A percentile compares a stretch with the other conserved stretches of the same genome.
Conservation (phyloP, 2,888 invertebrate genomes). For the Camptogramma bilineatum region DNA sequence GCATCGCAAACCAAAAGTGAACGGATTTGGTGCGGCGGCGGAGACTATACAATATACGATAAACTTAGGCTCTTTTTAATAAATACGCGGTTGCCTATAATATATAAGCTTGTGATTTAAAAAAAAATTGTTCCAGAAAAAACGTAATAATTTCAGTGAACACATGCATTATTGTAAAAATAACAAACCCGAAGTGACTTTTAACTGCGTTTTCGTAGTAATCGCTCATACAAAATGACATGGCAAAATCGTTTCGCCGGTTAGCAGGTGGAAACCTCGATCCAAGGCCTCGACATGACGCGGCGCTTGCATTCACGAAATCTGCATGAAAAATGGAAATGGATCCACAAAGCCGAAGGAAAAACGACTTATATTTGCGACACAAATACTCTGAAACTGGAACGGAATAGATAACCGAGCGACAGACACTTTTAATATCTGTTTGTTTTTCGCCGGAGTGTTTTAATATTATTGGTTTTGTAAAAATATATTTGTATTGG, state of each 20-base stretch:
- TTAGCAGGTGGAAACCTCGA: conserved; percentile 37
- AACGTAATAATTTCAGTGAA: too few species aligned
- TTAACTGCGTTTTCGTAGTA: conserved; percentile 24
- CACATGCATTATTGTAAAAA: too few species aligned
- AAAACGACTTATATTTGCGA: conserved; percentile 49
- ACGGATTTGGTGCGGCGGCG: too few species aligned
- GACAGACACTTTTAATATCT: conserved; percentile 23
- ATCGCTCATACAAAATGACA: conserved; percentile 33
- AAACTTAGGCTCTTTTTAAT: too few species aligned
- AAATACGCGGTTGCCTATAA: too few species aligned
- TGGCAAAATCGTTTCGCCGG: conserved; percentile 32
- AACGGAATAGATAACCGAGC: conserved; percentile 40
- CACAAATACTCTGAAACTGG: conserved; percentile 52
- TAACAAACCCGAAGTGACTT: conserved; percentile 4
- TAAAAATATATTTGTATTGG: neutral
- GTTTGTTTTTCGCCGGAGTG: conserved; percentile 11
- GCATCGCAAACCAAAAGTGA: too few species aligned
- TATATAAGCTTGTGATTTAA: too few species aligned
- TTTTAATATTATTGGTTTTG: neutral
- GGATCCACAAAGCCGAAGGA: conserved; percentile 49
- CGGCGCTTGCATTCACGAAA: conserved; percentile 40
- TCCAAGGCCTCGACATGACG: conserved; percentile 38
- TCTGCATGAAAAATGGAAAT: conserved; percentile 60
- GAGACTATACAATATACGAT: too few species aligned
- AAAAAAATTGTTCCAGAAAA: too few species aligned